Conservation (phyloP, 2,888 invertebrate species). For the Ernsta delagoae region DNA sequence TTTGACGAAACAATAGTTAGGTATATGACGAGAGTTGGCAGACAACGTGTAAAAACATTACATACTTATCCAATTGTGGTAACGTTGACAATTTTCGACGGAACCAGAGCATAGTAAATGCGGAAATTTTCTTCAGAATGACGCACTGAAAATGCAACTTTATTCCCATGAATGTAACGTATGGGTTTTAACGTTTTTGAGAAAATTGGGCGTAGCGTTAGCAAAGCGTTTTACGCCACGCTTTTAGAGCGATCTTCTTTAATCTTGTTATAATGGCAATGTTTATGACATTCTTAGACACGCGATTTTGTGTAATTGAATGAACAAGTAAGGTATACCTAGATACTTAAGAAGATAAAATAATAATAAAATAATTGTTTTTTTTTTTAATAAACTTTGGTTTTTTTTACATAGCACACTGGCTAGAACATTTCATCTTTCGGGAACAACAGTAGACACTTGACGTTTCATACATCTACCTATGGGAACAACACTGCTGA, state of each 20-base stretch:
- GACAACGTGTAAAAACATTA: conserved; percentile 24
- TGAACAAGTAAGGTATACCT: background rate
- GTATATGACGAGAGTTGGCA: conserved; percentile 1
- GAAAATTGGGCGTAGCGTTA: conserved; percentile 31
- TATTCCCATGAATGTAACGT: conserved; percentile 50
- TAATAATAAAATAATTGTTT: too few relatives aligned
- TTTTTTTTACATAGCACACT: too few relatives aligned
- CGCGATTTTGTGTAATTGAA: conserved; percentile 33
- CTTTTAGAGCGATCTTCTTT: conserved; percentile 47
- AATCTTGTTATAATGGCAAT: conserved; percentile 52
- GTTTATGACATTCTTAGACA: conserved; percentile 45
- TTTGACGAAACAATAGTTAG: background rate
- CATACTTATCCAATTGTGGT: conserved; percentile 53
- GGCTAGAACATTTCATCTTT: too few relatives aligned
- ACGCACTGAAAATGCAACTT: conserved; percentile 44
- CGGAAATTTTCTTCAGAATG: conserved; percentile 46
- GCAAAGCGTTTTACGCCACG: conserved; percentile 51
- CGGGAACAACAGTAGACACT: too few relatives aligned
- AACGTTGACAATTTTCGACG: conserved; percentile 70
- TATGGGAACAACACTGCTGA: too few relatives aligned
- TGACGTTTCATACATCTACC: too few relatives aligned
- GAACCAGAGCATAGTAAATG: conserved; percentile 70
- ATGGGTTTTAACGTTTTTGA: background rate
- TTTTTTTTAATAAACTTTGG: too few relatives aligned
- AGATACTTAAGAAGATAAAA: too few relatives aligned